Conservation (phyloP, 2,113 vertebrate species). For the Pogonocichla stellata region DNA sequence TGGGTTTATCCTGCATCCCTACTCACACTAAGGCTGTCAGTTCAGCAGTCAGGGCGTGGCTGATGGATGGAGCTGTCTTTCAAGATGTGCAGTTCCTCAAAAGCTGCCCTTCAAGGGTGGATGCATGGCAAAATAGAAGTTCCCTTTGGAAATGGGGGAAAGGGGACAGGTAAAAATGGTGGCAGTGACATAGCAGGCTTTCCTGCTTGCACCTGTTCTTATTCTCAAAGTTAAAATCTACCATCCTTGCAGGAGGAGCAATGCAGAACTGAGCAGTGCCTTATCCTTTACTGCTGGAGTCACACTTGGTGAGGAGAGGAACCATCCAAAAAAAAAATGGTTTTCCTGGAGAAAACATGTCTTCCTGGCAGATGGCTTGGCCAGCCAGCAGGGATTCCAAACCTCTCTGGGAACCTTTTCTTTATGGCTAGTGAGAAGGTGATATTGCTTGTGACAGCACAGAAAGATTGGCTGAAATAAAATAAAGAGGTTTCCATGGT, state of each 20-base stretch:
- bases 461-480: constrained; percentile 60
- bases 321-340: not conserved
- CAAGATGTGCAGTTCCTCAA: not conserved
- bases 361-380: not conserved
- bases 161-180: not conserved
- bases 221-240: not conserved
- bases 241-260: not conserved
- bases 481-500: constrained; percentile 69
- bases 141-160: not conserved
- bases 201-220: not conserved
- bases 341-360: not conserved
- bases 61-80: not conserved
- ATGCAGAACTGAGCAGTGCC: not conserved
- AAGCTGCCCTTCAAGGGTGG: not conserved
- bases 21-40: accelerated
- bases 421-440: constrained; percentile 54
- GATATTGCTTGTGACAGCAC: constrained; percentile 50
- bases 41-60: not conserved
- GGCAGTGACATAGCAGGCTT: not conserved
- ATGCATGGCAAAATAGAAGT: not conserved
- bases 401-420: constrained; percentile 30
- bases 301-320: not conserved
- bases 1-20: not conserved
- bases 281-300: not conserved
- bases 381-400: not conserved